Evolutionary conservation across 1,140 invertebrate species (phyloP), one percentile per base, ranked within the genome.

Genomic region (Dufourea novaeangliae): DNA sequence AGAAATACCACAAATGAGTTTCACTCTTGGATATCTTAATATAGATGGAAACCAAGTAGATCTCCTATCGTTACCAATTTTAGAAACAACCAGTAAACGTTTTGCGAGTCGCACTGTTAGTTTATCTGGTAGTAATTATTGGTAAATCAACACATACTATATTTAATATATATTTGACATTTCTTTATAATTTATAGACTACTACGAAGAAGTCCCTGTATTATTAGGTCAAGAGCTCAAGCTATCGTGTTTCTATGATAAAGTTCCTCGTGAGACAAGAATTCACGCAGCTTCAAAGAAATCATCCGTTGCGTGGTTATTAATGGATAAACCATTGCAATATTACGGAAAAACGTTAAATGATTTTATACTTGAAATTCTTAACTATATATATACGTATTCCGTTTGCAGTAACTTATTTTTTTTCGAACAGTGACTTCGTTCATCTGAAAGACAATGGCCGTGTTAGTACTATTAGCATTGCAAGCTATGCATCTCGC

Each of bases 221-320:
- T 12, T 77, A 14, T 37, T 77, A 34, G 78, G 78, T 11, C 73
- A 75, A 54, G 72, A 68, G n/a, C 50, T 79, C 20, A 77, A 73
- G n/a, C 34, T 79, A 50, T 79, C 78, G 6, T 79, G 78, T 46
- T 54, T 79, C 17, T 79, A 79, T 14, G 27, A 79, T 68, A 56
- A 20, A 68, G 50, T 27, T 44, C 41, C 41, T 29, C 22, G 39
- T 61, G 44, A 68, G 41, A 75, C 68, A 54, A 7, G 20, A 59
- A 14, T 32, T 22, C 20, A 59, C 11, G 7, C 3, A 37, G 20
- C 17, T 39, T 66, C 54, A 14, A 76, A 44, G 29, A 52, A 7
- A 29, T 57, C 32, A 22, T 41, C 63, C 14, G 54, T n/a, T 56
- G 7, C 37, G 11, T 78, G 69, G 76, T 64, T 78, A 27, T 17